Conservation (phyloP, 2,113 vertebrate genomes). For the Potamarius usumacintae region DNA sequence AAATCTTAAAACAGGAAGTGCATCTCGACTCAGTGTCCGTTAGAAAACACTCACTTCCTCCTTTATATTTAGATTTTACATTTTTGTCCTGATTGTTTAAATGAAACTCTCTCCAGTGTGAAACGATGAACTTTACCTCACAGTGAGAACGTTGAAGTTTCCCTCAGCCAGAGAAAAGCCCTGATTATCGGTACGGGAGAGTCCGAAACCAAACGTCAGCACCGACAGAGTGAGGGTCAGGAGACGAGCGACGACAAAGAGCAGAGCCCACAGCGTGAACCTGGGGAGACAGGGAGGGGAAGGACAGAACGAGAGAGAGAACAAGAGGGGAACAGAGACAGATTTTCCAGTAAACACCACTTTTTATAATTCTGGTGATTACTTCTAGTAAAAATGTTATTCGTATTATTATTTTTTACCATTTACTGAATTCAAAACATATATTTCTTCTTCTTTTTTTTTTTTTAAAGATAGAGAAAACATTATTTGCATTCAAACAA, state of each 20-base stretch:
- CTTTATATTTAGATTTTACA: background rate
- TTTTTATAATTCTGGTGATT: too few species aligned
- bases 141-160: conserved; percentile 80
- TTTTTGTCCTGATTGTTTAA: background rate
- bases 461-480: background rate
- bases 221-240: conserved; percentile 83
- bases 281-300: conserved; percentile 57
- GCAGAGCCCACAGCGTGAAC: conserved; percentile 82
- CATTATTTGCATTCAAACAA: background rate
- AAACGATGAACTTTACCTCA: conserved; percentile 64
- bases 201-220: conserved; percentile 81
- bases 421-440: too few species aligned
- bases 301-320: background rate
- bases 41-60: background rate
- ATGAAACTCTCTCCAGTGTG: background rate
- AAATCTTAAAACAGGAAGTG: background rate
- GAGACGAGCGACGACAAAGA: conserved; percentile 80
- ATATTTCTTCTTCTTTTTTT: too few species aligned
- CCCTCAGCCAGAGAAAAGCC: conserved; percentile 76
- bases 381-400: too few species aligned
- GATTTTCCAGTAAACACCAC: background rate
- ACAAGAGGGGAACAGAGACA: background rate
- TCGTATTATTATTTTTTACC: too few species aligned
- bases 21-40: background rate
- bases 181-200: conserved; percentile 77